phyloP scores from a whole-genome alignment of 2,888 invertebrate species.

The Zhengitettix transpicula region DNA sequence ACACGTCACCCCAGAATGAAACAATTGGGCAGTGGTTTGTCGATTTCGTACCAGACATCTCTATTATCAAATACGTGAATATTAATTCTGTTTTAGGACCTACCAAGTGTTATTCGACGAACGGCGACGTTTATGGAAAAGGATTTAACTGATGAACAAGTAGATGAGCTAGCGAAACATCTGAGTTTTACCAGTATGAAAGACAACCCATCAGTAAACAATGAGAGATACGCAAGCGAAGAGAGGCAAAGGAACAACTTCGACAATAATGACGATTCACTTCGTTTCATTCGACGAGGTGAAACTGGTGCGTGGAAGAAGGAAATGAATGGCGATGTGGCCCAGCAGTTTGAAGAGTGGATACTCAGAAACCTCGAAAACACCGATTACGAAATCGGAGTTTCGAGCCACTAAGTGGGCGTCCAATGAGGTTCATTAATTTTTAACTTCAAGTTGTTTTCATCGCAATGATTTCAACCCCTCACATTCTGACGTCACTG shows the following conservation, averaged over 20 bases:
- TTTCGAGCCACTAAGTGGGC: too few relatives aligned
- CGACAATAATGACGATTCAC: slow-evolving; percentile 12
- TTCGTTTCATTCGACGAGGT: slow-evolving; percentile 23
- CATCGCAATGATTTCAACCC: too few relatives aligned
- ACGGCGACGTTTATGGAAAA: slow-evolving; percentile 28
- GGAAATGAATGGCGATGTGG: slow-evolving; percentile 25
- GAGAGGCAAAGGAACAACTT: slow-evolving; percentile 14
- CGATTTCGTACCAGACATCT: too few relatives aligned
- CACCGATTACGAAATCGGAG: slow-evolving; percentile 1
- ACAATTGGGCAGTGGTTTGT: too few relatives aligned
- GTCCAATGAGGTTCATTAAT: too few relatives aligned
- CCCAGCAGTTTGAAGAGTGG: slow-evolving; percentile 23
- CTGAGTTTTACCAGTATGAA: slow-evolving; percentile 35
- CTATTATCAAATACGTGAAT: neutral
- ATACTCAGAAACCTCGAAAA: neutral
- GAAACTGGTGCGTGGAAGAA: slow-evolving; percentile 30
- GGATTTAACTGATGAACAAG: slow-evolving; percentile 21
- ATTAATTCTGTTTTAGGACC: slow-evolving; percentile 23
- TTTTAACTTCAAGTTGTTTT: too few relatives aligned
- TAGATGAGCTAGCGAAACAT: slow-evolving; percentile 25
- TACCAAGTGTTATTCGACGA: slow-evolving; percentile 24
- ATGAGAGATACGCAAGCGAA: slow-evolving; percentile 17
- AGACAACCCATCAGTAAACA: slow-evolving; percentile 31
- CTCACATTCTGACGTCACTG: too few relatives aligned
- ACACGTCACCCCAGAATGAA: too few relatives aligned